A percentile compares a stretch with the other conserved stretches of the same genome.
Evolutionary conservation across 2,797 vertebrate genomes (phyloP).

Genomic region (Arrhamphus sclerolepis): DNA sequence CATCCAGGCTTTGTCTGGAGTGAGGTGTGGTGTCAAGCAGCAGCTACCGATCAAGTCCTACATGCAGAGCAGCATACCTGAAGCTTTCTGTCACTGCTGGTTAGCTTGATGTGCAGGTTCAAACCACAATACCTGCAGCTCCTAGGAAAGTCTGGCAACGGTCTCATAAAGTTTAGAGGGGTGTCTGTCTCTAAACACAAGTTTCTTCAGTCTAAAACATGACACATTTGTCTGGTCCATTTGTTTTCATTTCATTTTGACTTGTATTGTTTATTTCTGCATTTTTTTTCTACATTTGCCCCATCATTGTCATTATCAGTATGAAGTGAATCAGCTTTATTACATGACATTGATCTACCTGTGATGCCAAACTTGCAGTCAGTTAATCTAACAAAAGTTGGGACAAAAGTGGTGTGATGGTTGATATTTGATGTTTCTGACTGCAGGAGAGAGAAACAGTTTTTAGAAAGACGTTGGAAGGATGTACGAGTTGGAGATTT

Average conservation of each 20-base stretch:
- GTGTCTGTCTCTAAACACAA: not conserved
- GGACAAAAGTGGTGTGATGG: not conserved
- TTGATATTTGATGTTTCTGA: conserved; percentile 22
- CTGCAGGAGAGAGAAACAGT: conserved; percentile 80
- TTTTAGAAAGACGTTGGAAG: conserved; percentile 86
- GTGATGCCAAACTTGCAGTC: conserved; percentile 1
- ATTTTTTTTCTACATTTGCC: too few relatives aligned
- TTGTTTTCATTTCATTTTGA: conserved; percentile 20
- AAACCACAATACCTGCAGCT: not conserved
- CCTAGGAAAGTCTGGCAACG: not conserved
- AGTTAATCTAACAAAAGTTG: not conserved
- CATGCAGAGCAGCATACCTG: conserved; percentile 75
- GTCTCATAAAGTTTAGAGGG: not conserved
- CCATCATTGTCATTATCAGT: too few relatives aligned
- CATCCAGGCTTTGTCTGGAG: conserved; percentile 30
- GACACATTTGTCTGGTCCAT: conserved; percentile 3
- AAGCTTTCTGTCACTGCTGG: conserved; percentile 22
- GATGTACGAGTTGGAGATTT: conserved; percentile 93
- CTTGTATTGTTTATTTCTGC: conserved; percentile 14
- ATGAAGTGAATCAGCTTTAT: too few relatives aligned
- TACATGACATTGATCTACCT: not conserved
- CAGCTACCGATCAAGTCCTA: conserved; percentile 63
- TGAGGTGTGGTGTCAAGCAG: conserved; percentile 46
- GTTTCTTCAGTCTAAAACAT: conserved; percentile 11
- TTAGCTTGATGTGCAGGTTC: conserved; percentile 29